phyloP scores from a whole-genome alignment of 2,797 vertebrate species.

The Ispidina picta region DNA sequence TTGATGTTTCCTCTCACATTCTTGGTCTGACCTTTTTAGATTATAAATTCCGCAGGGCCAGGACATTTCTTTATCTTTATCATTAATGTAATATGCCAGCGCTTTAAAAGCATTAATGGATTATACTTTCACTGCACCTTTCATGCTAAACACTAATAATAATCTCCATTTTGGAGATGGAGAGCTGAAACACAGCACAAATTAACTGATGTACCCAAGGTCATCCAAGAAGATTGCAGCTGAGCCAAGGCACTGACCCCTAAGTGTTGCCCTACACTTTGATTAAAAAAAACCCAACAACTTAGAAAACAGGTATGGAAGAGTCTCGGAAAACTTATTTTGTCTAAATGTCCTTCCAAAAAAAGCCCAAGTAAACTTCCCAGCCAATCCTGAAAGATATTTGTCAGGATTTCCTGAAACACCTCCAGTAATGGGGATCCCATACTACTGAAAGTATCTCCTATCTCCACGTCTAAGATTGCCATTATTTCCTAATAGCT shows the following conservation, averaged over 20 bases:
- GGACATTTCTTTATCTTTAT: constrained; percentile 28
- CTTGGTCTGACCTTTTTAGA: constrained; percentile 17
- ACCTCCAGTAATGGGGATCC: not conserved
- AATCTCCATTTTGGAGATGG: not conserved
- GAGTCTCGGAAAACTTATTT: not conserved
- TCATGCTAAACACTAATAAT: constrained; percentile 3
- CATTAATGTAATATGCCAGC: constrained; percentile 4
- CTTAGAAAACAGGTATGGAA: not conserved
- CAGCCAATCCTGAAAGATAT: not conserved
- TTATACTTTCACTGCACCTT: constrained; percentile 18
- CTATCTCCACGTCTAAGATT: rapidly evolving
- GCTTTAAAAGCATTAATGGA: constrained; percentile 40
- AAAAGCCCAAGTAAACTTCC: not conserved
- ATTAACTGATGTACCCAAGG: constrained; percentile 2
- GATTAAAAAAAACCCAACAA: not conserved
- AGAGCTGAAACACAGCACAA: not conserved
- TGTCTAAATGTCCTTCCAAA: not conserved
- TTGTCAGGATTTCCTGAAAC: not conserved
- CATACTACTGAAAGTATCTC: not conserved
- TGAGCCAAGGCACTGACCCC: not conserved
- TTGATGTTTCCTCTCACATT: constrained; percentile 15
- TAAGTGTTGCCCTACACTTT: not conserved
- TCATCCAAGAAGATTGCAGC: not conserved
- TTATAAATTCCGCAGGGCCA: constrained; percentile 2
- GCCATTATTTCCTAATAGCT: not conserved